These are phyloP conservation scores for Drosophila navojoa DNA, from an alignment of 1,140 invertebrate species.

Conservation along the genomic window DNA sequence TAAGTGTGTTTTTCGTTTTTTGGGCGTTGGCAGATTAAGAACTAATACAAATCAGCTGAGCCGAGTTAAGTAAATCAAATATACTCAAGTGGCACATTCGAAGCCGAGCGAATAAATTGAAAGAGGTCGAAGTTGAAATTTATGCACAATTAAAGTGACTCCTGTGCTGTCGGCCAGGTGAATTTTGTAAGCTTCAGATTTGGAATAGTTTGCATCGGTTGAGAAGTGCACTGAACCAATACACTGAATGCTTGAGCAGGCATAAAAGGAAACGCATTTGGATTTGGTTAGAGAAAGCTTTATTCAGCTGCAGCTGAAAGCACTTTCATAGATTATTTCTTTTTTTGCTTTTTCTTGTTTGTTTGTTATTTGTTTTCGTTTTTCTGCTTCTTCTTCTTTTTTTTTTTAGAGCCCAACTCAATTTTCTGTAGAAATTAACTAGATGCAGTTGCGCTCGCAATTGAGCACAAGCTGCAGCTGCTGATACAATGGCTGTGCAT, in stretches of 20 bases:
- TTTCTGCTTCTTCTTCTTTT: no score
- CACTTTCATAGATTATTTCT: slow-evolving; percentile 71
- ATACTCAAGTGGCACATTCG: not conserved
- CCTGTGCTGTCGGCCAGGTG: not conserved
- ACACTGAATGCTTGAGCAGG: slow-evolving; percentile 6
- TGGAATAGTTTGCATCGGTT: not conserved
- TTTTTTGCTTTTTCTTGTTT: no score
- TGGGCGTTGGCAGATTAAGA: no score
- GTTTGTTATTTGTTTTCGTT: no score
- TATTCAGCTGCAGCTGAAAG: slow-evolving; percentile 19
- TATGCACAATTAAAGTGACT: slow-evolving; percentile 1
- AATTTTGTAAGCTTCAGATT: slow-evolving; percentile 2
- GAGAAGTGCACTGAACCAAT: not conserved
- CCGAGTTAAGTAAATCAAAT: not conserved
- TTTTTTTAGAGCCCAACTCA: slow-evolving; percentile 10
- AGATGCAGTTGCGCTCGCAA: slow-evolving; percentile 25
- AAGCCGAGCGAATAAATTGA: not conserved
- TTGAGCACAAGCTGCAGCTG: not conserved
- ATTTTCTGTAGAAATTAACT: slow-evolving; percentile 42
- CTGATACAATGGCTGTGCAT: slow-evolving; percentile 39
- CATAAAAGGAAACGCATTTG: slow-evolving; percentile 2
- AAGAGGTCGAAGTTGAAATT: slow-evolving; percentile 1
- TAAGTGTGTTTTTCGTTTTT: no score
- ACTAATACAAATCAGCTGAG: no score
- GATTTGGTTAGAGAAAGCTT: slow-evolving; percentile 25